phyloP scores from a whole-genome alignment of 2,888 invertebrate genomes.

The Trissolcus japonicus region DNA sequence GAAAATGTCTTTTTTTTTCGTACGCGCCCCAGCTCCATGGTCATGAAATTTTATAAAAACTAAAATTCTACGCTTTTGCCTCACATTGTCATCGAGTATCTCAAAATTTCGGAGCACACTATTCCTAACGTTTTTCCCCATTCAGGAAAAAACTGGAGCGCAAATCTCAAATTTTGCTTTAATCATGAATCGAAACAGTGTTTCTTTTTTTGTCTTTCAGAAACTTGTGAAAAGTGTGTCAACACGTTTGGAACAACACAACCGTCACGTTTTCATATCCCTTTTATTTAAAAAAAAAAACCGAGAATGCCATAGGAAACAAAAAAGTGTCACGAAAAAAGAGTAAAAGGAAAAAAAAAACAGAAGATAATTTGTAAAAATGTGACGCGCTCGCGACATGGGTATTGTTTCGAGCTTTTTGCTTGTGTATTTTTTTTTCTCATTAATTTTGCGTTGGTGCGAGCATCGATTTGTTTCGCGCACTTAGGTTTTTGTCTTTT shows the following conservation, averaged over 20 bases:
- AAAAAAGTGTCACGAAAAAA: slow-evolving; percentile 11
- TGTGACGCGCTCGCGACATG: slow-evolving; percentile 48
- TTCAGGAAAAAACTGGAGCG: no score
- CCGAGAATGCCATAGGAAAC: slow-evolving; percentile 5
- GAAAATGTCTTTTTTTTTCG: slow-evolving; percentile 6
- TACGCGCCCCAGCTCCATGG: slow-evolving; percentile 4
- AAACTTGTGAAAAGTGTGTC: no score
- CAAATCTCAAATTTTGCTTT: no score
- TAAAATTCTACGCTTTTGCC: slow-evolving; percentile 10
- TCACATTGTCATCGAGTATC: slow-evolving; percentile 9
- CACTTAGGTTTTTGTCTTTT: slow-evolving; percentile 48
- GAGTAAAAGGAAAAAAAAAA: no score
- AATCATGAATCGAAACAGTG: no score
- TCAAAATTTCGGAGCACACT: neutral
- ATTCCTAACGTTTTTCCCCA: neutral
- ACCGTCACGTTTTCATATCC: no score
- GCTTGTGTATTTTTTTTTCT: neutral
- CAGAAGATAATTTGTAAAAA: slow-evolving; percentile 56
- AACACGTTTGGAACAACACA: no score
- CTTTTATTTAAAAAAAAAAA: slow-evolving; percentile 12
- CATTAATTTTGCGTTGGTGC: slow-evolving; percentile 57
- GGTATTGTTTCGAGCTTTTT: slow-evolving; percentile 3
- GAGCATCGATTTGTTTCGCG: slow-evolving; percentile 51
- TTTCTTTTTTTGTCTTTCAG: no score
- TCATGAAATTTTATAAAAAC: slow-evolving; percentile 36